Percentiles rank a stretch among this genome's conserved stretches.
These are phyloP conservation scores for Opisthograptis luteolata DNA, from an alignment of 2,888 invertebrate genomes.

Conservation along the genomic window DNA sequence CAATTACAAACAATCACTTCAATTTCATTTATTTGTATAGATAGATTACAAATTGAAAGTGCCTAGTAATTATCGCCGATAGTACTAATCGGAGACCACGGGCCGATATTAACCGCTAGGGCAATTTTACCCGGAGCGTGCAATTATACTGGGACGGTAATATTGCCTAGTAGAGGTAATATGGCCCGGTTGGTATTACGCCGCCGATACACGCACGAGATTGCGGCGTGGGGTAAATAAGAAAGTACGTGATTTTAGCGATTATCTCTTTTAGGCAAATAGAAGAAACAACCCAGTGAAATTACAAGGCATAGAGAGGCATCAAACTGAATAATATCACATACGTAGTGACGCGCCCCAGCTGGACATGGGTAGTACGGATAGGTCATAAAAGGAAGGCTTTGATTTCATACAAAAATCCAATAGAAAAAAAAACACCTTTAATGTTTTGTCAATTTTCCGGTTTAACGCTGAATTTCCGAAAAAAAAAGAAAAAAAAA, in stretches of 20 bases:
- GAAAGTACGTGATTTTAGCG: neutral
- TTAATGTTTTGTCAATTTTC: no score
- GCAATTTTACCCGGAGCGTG: constrained; percentile 35
- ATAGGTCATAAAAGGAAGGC: no score
- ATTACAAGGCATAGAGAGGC: no score
- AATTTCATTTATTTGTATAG: no score
- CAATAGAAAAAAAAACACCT: no score
- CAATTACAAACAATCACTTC: no score
- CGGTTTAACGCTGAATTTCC: no score
- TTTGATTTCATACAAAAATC: no score
- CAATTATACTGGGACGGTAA: constrained; percentile 36
- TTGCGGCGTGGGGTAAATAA: constrained; percentile 2
- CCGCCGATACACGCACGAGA: constrained; percentile 5
- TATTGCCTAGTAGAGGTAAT: constrained; percentile 33
- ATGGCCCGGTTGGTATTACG: constrained; percentile 21
- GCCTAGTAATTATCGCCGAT: constrained; percentile 48
- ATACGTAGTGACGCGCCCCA: no score
- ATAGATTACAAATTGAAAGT: constrained; percentile 46
- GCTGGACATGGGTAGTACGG: no score
- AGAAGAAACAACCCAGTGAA: neutral
- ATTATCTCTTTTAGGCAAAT: neutral
- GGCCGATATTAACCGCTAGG: constrained; percentile 34
- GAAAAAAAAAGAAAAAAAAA: no score
- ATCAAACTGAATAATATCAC: no score
- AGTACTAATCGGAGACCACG: constrained; percentile 46